Base-by-base conservation (phyloP, 2,888 invertebrate genomes). In the Drosophila conformis region DNA sequence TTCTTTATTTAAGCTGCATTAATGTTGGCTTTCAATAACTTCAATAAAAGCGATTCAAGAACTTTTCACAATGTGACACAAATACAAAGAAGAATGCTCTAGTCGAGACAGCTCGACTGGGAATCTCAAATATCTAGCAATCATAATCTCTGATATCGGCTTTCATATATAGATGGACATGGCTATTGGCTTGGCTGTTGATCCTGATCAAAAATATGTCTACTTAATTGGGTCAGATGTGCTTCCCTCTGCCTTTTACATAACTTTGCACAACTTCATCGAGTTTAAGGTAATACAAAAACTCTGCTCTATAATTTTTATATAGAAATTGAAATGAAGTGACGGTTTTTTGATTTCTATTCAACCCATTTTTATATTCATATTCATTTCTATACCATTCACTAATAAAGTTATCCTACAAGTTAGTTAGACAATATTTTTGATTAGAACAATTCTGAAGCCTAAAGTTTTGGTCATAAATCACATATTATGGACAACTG, bases 331-430 rank as follows among this genome's bases (percentile, higher is more conserved):
- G 48, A 60, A 69, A 57, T 33, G 56, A 33, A 27, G 56, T 49
- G 71, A 72, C 69, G 69, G 38, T 65, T 69, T 80, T 61, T 52
- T 54, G 70, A 79, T 79, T 63, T 71, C 54, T 77, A 70, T 66
- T 35, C 31, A 31, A 21, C 1, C 21, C 21, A 21, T 21, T 21
- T 21, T 21, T 21, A 21, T 21, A 21, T 21, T 21, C 21, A 21
- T 31, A 31, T 31, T 8, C 31, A 31, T 31, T 31, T 0, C 8
- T 31, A 31, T 31, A 31, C 1, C 29, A 6, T 7, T 29, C 29
- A 29, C 29, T 7, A 8, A 31, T 8, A 2, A 8, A 31, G 8
- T 31, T 8, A 31, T 8, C 1, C 31, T 31, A 31, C 8, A 8
- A 8, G 31, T 31, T 31, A 31, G 2, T 2, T 21, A 21, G 21